Evolutionary conservation across 2,113 vertebrate species (phyloP).

Genomic region (Sarotherodon lohbergeri): DNA sequence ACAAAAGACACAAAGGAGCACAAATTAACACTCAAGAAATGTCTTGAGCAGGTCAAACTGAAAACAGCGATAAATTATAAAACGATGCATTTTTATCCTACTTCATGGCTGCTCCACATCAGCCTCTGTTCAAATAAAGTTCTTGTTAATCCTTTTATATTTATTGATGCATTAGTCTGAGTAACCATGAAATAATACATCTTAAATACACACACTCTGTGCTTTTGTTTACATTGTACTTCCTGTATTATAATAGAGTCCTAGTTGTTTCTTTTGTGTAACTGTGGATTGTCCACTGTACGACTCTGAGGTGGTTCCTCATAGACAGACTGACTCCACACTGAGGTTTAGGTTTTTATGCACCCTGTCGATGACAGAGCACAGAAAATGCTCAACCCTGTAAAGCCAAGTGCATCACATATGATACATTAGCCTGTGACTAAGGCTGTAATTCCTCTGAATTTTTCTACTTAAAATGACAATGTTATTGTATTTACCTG

Average conservation of each 20-base stretch:
- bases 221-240: background rate
- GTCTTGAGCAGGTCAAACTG: background rate
- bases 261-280: background rate
- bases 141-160: background rate
- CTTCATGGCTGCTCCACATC: background rate
- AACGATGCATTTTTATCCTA: accelerated
- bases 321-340: background rate
- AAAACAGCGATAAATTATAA: background rate
- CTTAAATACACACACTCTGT: background rate
- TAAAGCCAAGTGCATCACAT: background rate
- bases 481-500: background rate
- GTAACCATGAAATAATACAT: background rate
- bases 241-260: background rate
- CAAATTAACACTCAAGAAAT: accelerated
- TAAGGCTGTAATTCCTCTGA: background rate
- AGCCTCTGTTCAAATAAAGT: background rate
- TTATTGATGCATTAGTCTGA: background rate
- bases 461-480: background rate
- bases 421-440: background rate
- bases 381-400: background rate
- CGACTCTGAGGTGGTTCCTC: background rate
- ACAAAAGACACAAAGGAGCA: background rate
- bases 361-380: background rate
- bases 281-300: background rate
- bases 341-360: background rate